Evolutionary conservation across 2,113 vertebrate genomes (phyloP).

Genomic region (Rhombomys opimus): DNA sequence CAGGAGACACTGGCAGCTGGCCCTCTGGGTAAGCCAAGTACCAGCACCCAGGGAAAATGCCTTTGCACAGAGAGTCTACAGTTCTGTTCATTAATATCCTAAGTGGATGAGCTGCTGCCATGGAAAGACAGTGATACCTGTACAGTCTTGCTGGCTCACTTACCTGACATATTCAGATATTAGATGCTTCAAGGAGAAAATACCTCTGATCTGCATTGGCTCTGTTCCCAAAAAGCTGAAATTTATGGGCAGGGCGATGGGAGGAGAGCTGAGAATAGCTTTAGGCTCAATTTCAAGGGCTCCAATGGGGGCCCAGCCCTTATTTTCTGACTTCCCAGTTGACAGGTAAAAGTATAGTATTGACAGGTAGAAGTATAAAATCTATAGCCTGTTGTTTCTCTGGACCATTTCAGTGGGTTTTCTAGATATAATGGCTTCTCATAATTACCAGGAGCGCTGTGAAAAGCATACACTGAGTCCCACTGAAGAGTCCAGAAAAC

Average conservation of each 20-base stretch:
- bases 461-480: background rate
- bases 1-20: background rate
- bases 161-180: conserved; percentile 52
- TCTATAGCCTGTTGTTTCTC: background rate
- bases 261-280: conserved; percentile 35
- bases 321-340: background rate
- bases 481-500: background rate
- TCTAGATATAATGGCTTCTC: background rate
- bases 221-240: conserved; percentile 68
- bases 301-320: background rate
- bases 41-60: background rate
- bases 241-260: conserved; percentile 70
- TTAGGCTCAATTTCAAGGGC: conserved; percentile 41
- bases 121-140: conserved; percentile 13
- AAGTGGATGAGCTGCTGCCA: background rate
- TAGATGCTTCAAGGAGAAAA: conserved; percentile 60
- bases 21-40: background rate
- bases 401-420: background rate
- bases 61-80: background rate
- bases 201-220: conserved; percentile 72
- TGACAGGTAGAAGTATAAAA: background rate
- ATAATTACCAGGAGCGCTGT: background rate
- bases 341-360: background rate
- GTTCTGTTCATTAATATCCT: background rate
- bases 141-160: conserved; percentile 63